Base-by-base conservation (phyloP, 2,797 vertebrate species). In the Varecia variegata region DNA sequence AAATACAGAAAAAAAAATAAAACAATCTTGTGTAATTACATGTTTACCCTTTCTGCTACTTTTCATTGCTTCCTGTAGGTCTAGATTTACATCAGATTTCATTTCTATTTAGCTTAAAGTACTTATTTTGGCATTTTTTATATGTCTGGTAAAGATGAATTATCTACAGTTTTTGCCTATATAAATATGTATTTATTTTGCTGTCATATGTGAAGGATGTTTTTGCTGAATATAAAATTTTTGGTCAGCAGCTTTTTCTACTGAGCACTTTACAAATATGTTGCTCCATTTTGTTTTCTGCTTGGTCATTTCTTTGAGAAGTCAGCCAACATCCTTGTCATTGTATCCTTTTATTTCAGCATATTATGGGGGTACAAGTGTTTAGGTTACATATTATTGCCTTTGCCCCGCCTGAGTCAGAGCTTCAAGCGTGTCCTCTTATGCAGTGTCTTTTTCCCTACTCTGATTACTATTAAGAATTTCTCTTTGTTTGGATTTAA, bases 211-310 rank as follows among this genome's bases (percentile, higher is more conserved):
- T 95, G 27, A 92, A 80, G 43, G 32, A 38, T 54, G 4, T 50
- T 95, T 94, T 81, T 86, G 52, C 62, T 90, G 85, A 87, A 30
- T 87, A 67, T 45, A 79, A 70, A 40, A 94, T 83, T 87, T 54
- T 52, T 73, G 45, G 27, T 71, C 74, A 35, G 25, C 27, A 58
- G 20, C 17, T 92, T 87, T 86, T 50, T 13, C 25, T 13, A 20
- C 15, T 43, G 7, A 80, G 5, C 12, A 88, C n/a, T 88, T 73
- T 32, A 71, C 38, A 88, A 71, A 65, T 38, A 67, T 32, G 20
- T 93, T 77, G 30, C 23, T 93, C 18, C 30, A 30, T 50, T 79
- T 83, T 73, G 10, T 90, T 79, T 71, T 84, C 9, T 89, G 32
- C 58, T 76, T 92, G 50, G 13, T 68, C 43, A 81, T 89, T 94